A percentile compares a stretch with the other conserved stretches of the same genome.
Evolutionary conservation across 2,113 vertebrate genomes (phyloP).

Genomic region (Cyrtonyx montezumae): DNA sequence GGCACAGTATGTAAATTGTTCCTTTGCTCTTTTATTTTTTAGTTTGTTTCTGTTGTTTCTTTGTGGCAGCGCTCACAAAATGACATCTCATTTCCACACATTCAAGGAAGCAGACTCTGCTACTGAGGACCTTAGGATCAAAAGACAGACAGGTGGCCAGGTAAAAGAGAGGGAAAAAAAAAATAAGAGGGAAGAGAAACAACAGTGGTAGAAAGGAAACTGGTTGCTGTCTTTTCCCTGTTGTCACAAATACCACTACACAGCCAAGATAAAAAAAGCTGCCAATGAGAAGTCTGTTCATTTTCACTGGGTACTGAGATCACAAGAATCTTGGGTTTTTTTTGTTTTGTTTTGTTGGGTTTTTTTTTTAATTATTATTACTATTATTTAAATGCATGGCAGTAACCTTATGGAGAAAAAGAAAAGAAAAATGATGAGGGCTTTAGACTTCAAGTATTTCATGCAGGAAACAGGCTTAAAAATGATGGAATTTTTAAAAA

Average conservation of each 20-base stretch:
- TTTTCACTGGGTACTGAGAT: neutral
- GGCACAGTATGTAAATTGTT: neutral
- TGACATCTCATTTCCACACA: neutral
- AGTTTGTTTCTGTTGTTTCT: neutral
- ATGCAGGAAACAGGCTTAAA: neutral
- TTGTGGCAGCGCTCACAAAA: neutral
- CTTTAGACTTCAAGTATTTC: neutral
- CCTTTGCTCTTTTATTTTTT: neutral
- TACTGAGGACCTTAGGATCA: neutral
- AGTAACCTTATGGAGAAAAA: neutral
- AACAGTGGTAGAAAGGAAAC: neutral
- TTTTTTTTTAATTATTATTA: no score
- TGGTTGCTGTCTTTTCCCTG: neutral
- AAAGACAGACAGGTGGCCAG: neutral
- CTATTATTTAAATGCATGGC: neutral
- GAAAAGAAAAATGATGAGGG: no score
- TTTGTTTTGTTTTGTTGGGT: neutral
- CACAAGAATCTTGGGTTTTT: neutral
- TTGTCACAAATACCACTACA: neutral
- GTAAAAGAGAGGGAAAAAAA: neutral
- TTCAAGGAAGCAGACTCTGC: neutral
- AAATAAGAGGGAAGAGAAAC: neutral
- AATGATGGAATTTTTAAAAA: neutral
- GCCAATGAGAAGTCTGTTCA: neutral
- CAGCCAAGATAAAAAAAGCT: slow-evolving; percentile 44